These are phyloP conservation scores for Burhinus bistriatus DNA, from an alignment of 2,113 vertebrate species.

Conservation along the genomic window DNA sequence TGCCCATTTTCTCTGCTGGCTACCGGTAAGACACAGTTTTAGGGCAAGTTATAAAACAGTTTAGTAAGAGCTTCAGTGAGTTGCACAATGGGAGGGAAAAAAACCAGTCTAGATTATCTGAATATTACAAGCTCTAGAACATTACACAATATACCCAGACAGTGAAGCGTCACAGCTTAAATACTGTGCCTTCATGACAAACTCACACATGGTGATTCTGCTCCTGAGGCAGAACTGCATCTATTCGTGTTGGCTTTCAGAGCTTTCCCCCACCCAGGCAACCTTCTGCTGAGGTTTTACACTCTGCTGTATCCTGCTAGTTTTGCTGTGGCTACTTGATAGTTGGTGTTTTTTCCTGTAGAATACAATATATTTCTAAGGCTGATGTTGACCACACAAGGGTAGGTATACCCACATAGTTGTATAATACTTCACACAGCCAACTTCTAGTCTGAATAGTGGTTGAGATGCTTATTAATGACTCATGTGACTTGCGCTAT, in stretches of 20 bases:
- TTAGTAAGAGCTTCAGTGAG: neutral
- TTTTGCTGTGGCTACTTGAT: neutral
- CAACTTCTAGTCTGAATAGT: neutral
- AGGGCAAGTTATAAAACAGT: neutral
- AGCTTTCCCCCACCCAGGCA: neutral
- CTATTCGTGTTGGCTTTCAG: neutral
- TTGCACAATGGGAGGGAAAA: neutral
- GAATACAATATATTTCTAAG: neutral
- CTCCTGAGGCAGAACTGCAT: neutral
- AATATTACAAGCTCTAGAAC: neutral
- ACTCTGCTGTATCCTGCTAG: neutral
- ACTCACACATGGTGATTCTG: neutral
- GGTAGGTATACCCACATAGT: neutral
- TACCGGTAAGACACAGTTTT: neutral
- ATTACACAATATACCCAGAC: neutral
- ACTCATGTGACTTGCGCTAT: neutral
- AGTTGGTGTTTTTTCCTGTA: neutral
- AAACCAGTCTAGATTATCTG: neutral
- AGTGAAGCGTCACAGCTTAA: neutral
- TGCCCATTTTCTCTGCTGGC: neutral
- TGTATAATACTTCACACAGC: neutral
- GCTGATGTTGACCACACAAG: neutral
- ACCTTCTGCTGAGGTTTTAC: neutral
- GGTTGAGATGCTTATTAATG: neutral
- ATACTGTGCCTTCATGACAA: neutral